These are phyloP conservation scores for Selene dorsalis DNA, from an alignment of 2,797 vertebrate genomes.

Conservation along the genomic window DNA sequence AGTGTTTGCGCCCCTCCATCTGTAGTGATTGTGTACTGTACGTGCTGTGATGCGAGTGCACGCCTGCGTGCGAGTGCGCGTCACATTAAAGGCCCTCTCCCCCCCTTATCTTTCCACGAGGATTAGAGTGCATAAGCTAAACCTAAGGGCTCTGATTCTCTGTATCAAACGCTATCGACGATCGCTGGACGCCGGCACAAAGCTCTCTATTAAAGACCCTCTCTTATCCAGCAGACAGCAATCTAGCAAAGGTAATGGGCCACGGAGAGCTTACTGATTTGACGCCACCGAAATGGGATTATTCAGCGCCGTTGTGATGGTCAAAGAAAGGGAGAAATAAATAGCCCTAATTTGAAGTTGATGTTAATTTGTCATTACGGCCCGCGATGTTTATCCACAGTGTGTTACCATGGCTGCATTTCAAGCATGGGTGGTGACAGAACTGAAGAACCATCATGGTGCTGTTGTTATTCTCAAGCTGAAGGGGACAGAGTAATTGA, in stretches of 20 bases:
- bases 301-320: constrained; percentile 35
- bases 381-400: not conserved
- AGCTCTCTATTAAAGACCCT: constrained; percentile 69
- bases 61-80: constrained; percentile 21
- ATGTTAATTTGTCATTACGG: constrained; percentile 6
- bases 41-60: constrained; percentile 29
- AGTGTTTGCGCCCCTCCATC: constrained; percentile 29
- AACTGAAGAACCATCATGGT: not conserved
- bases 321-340: constrained; percentile 26
- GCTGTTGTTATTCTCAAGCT: not conserved
- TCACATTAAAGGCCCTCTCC: constrained; percentile 62
- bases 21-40: constrained; percentile 3
- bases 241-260: constrained; percentile 70
- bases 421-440: no score
- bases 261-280: constrained; percentile 46
- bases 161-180: constrained; percentile 72
- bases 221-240: constrained; percentile 60
- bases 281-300: constrained; percentile 47
- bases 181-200: constrained; percentile 54
- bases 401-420: not conserved
- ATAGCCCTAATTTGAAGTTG: constrained; percentile 9
- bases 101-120: constrained; percentile 70
- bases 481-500: not conserved
- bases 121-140: constrained; percentile 76
- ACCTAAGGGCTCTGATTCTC: constrained; percentile 60